These are phyloP conservation scores for Tauraco hartlaubi DNA, from an alignment of 2,797 vertebrate species.

Conservation along the genomic window DNA sequence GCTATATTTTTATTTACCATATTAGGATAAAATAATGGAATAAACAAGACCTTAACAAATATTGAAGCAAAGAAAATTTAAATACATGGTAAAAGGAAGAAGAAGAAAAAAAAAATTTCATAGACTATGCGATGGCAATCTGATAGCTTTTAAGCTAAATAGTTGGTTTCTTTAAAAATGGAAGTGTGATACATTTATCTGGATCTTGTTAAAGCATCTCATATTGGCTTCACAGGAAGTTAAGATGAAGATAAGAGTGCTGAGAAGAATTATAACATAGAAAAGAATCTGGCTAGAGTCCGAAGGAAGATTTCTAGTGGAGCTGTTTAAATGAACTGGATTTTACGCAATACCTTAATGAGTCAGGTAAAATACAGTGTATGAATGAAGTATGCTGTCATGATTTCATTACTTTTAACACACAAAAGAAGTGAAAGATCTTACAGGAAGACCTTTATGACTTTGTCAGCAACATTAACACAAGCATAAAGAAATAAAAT, in stretches of 20 bases:
- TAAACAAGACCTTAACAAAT: neutral
- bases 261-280: neutral
- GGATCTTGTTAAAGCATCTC: neutral
- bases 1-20: neutral
- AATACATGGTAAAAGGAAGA: neutral
- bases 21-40: neutral
- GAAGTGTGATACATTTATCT: neutral
- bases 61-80: neutral
- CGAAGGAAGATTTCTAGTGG: neutral
- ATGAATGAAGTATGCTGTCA: neutral
- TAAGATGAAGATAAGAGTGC: neutral
- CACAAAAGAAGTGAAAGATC: neutral
- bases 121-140: neutral
- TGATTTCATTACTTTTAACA: neutral
- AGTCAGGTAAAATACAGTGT: neutral
- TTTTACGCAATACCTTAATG: neutral
- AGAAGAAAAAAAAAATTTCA: neutral
- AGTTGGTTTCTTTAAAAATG: neutral
- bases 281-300: neutral
- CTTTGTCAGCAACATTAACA: neutral
- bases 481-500: neutral
- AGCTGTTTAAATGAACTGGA: neutral
- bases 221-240: neutral
- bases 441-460: neutral
- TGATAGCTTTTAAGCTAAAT: neutral